A percentile compares a stretch with the other conserved stretches of the same genome.
Evolutionary conservation across 30 jellyfish, hydroid and myxozoan species (phyloP).

Genomic region (Hydractinia symbiolongicarpus): DNA sequence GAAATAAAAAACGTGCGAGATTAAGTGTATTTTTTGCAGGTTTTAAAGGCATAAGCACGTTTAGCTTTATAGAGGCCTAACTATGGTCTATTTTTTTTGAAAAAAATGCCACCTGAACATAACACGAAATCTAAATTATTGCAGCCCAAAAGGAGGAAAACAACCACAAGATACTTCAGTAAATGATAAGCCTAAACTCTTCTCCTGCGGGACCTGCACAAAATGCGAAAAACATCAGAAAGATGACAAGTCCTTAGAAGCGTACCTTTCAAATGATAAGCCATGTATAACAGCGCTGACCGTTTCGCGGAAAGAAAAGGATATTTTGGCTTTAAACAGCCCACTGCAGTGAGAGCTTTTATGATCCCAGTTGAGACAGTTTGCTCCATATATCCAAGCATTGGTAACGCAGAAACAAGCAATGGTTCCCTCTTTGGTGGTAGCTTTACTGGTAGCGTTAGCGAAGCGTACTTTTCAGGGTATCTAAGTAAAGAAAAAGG

Average conservation of each 20-base stretch:
- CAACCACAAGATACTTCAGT: too few relatives aligned
- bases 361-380: slow-evolving; percentile 54
- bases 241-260: not conserved
- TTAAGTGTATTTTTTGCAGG: too few relatives aligned
- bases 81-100: too few relatives aligned
- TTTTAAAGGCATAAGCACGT: too few relatives aligned
- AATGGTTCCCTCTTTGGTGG: slow-evolving; percentile 85
- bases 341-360: slow-evolving; percentile 84
- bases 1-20: too few relatives aligned
- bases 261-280: slow-evolving; percentile 85
- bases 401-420: slow-evolving; percentile 61
- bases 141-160: too few relatives aligned
- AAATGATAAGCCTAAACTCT: not conserved
- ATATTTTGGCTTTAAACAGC: slow-evolving; percentile 76
- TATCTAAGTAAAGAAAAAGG: slow-evolving; percentile 25
- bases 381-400: slow-evolving; percentile 94
- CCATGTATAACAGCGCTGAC: slow-evolving; percentile 78
- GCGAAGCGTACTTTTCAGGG: slow-evolving; percentile 57
- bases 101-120: too few relatives aligned
- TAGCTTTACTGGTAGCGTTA: slow-evolving; percentile 63
- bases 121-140: too few relatives aligned
- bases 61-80: too few relatives aligned
- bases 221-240: not conserved
- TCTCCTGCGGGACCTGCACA: not conserved
- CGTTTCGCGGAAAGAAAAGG: slow-evolving; percentile 79